Evolutionary conservation across 1,140 invertebrate genomes (phyloP).

Genomic region (Hycleus phaleratus): DNA sequence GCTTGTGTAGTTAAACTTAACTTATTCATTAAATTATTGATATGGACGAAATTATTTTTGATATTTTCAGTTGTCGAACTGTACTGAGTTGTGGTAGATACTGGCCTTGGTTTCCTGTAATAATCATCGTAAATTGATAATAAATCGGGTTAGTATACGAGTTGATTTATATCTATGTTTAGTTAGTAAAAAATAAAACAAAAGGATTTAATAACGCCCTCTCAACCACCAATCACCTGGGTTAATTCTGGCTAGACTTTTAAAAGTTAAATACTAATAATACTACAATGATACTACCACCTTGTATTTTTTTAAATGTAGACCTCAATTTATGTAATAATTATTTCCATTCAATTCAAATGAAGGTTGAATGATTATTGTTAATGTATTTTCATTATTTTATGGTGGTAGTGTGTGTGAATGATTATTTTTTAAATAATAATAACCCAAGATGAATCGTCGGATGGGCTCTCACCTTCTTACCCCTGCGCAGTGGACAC

Average conservation of each 20-base stretch:
- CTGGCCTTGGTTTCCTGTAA: conserved; percentile 16
- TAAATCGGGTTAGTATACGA: neutral
- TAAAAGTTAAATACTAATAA: neutral
- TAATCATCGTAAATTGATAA: neutral
- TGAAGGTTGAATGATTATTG: neutral
- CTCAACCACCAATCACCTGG: conserved; percentile 20
- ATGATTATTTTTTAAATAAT: conserved; percentile 1
- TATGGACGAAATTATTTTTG: conserved; percentile 21
- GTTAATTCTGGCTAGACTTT: conserved; percentile 1
- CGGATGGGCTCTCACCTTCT: conserved; percentile 53
- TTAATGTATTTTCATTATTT: neutral
- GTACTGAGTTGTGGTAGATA: conserved; percentile 13
- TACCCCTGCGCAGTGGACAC: conserved; percentile 83
- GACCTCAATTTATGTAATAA: neutral
- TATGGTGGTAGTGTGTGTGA: conserved; percentile 14
- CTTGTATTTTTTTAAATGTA: neutral
- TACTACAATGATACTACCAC: conserved; percentile 2
- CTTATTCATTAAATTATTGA: conserved; percentile 22
- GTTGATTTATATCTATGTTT: too few species aligned
- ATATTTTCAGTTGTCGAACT: conserved; percentile 18
- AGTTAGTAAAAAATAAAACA: too few species aligned
- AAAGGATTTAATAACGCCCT: conserved; percentile 3
- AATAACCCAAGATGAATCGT: conserved; percentile 28
- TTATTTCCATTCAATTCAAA: conserved; percentile 10
- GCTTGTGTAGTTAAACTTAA: conserved; percentile 15